Evolutionary conservation across 2,113 vertebrate species (phyloP).

Genomic region (Myocastor coypus): DNA sequence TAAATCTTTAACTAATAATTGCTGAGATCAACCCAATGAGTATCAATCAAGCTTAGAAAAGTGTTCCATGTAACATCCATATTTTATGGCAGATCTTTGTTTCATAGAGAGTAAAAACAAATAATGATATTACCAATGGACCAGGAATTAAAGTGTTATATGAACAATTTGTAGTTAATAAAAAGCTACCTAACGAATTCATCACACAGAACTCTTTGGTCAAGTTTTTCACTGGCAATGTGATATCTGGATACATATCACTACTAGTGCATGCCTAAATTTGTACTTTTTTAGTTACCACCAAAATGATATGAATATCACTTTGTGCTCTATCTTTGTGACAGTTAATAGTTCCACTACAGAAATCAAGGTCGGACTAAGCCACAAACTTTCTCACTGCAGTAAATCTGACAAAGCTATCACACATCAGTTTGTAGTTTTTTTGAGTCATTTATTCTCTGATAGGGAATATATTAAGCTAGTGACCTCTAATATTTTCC

Average conservation of each 20-base stretch:
- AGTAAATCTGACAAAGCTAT: constrained; percentile 2
- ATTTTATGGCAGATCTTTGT: constrained; percentile 41
- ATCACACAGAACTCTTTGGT: neutral
- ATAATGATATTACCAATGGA: constrained; percentile 36
- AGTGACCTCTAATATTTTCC: neutral
- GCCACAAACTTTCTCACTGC: neutral
- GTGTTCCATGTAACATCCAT: neutral
- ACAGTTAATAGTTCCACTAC: neutral
- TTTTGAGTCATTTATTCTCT: constrained; percentile 58
- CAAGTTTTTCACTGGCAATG: neutral
- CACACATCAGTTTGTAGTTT: neutral
- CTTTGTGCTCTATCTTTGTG: neutral
- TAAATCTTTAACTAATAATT: constrained; percentile 20
- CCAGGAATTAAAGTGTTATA: constrained; percentile 29
- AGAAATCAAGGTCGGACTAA: neutral
- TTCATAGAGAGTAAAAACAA: constrained; percentile 41
- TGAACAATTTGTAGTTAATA: constrained; percentile 1
- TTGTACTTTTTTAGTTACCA: neutral
- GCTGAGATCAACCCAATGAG: constrained; percentile 46
- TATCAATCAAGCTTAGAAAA: constrained; percentile 45
- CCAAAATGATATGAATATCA: neutral
- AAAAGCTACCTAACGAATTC: constrained; percentile 40
- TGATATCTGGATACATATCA: neutral
- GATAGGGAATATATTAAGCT: constrained; percentile 23
- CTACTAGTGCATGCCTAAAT: neutral